These are phyloP conservation scores for Apodemia mormo DNA, from an alignment of 2,888 invertebrate species.

Conservation along the genomic window DNA sequence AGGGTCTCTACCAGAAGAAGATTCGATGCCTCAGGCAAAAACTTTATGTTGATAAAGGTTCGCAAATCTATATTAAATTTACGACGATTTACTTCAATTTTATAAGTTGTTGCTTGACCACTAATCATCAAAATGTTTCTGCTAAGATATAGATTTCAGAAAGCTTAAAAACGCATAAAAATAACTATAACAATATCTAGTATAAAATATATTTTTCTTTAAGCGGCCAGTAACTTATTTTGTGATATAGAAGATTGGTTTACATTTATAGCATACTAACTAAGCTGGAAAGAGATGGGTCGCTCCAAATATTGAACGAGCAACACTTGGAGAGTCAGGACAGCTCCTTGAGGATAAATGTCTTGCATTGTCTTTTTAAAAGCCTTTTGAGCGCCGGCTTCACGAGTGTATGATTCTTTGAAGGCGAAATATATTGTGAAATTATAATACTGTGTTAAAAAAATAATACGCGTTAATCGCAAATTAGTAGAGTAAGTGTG, in stretches of 20 bases:
- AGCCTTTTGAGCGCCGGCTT: conserved; percentile 15
- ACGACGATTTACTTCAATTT: no score
- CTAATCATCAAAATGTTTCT: no score
- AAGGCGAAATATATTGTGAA: not conserved
- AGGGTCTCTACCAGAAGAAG: no score
- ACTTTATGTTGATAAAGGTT: no score
- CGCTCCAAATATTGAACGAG: conserved; percentile 2
- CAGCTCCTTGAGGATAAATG: conserved; percentile 23
- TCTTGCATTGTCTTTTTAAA: conserved; percentile 23
- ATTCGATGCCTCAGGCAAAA: no score
- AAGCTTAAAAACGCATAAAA: no score
- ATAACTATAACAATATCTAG: no score
- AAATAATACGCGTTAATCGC: not conserved
- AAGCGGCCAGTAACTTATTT: not conserved
- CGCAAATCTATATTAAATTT: no score
- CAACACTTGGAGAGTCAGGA: conserved; percentile 1
- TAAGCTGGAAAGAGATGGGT: not conserved
- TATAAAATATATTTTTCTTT: no score
- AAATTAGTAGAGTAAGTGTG: no score
- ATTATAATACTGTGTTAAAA: not conserved
- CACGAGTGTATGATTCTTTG: conserved; percentile 7
- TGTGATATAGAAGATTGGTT: not conserved
- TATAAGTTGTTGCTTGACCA: no score
- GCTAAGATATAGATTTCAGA: no score
- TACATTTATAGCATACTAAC: conserved; percentile 5